Evolutionary conservation across 2,888 invertebrate genomes (phyloP), one percentile per base, ranked within the genome.

Genomic region (Zootermopsis nevadensis): DNA sequence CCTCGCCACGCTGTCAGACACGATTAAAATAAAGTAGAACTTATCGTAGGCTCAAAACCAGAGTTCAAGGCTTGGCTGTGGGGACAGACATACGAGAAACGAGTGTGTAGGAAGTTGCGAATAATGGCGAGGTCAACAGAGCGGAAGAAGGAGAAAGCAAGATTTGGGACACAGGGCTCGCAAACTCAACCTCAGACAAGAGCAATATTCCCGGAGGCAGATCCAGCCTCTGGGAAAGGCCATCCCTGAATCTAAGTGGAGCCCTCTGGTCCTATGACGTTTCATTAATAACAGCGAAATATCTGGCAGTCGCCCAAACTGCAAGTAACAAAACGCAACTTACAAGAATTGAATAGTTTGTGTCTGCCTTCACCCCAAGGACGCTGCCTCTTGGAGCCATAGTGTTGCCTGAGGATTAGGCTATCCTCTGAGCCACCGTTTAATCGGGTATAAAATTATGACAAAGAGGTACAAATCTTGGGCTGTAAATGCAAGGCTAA

Each of bases 21-120:
- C 79, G 31, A 79, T 79, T 79, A 66, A 35, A 79, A 79, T 79
- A 79, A 79, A 79, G 60, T 79, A 60, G n/a, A 27, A 66, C 79
- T 79, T 79, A 79, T 79, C 79, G 66, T 79, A 12, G 66, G 33
- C 66, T 35, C 55, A 12, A 38, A 60, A 33, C 66, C 79, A 35
- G 24, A 12, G 48, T 42, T 19, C 27, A n/a, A 30, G 76, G 24
- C 72, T 19, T 31, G n/a, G 67, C 27, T 10, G 72, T 31, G 35
- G 31, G 35, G 33, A 33, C 3, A 33, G 33, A 27, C 15, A 1
- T 60, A 6, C 27, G 74, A 33, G 69, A 74, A 74, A 74, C 38
- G 74, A 74, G 42, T 38, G n/a, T 27, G 60, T 35, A 53, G 79
- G 35, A 79, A 79, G 60, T 79, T 79, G 79, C 35, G 79, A 79